Evolutionary conservation across 2,113 vertebrate species (phyloP).

Genomic region (Elgaria multicarinata): DNA sequence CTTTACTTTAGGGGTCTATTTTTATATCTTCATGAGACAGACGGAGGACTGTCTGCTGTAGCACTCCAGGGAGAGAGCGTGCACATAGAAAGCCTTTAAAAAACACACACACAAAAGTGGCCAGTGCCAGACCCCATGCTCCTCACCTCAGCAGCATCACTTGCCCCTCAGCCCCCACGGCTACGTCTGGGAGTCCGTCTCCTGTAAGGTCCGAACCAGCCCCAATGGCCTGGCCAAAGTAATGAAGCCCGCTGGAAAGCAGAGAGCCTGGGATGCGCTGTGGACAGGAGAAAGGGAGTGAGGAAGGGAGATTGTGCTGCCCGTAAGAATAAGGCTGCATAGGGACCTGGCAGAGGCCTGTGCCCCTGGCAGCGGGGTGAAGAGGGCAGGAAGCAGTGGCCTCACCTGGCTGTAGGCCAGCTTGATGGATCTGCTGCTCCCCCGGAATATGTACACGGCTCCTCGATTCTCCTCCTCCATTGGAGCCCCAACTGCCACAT

Average conservation of each 20-base stretch:
- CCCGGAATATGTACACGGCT: constrained; percentile 84
- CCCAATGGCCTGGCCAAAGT: constrained; percentile 84
- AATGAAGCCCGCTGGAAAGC: constrained; percentile 60
- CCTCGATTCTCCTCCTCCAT: constrained; percentile 81
- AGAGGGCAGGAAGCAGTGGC: neutral
- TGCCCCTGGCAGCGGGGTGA: rapidly evolving
- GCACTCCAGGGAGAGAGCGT: neutral
- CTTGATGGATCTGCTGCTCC: constrained; percentile 54
- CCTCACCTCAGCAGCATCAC: constrained; percentile 82
- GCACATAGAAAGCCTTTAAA: neutral
- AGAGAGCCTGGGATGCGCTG: constrained; percentile 77
- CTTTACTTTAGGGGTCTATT: neutral
- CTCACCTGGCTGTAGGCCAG: constrained; percentile 76
- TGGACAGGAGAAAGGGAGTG: neutral
- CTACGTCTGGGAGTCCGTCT: constrained; percentile 81
- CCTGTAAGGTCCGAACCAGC: constrained; percentile 79
- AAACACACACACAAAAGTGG: rapidly evolving
- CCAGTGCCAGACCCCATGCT: rapidly evolving
- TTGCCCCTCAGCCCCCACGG: constrained; percentile 78
- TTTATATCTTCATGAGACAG: neutral
- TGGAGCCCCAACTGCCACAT: constrained; percentile 86
- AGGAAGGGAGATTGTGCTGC: neutral
- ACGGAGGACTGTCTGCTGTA: neutral
- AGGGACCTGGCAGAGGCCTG: rapidly evolving
- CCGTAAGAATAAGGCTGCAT: rapidly evolving